Base-by-base conservation (phyloP, 2,113 vertebrate species). In the Glaucidium brasilianum region DNA sequence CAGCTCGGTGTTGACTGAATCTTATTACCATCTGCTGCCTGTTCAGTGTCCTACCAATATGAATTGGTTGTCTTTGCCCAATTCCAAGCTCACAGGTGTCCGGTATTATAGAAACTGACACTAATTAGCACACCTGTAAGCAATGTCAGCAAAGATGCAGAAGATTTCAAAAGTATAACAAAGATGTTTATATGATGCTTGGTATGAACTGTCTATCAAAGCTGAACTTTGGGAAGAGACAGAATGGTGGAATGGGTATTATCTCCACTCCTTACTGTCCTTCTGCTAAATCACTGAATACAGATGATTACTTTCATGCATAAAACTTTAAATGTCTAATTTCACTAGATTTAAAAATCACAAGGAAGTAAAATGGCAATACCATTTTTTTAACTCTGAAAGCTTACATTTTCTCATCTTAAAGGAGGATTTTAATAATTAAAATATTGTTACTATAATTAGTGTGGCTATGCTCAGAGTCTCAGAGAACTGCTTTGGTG, bases 21-120 rank as follows among this genome's bases (percentile, higher is more conserved):
- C 56, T 95, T 94, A 81, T 93, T 93, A 93, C 79, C 88, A 94
- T 94, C 94, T 97, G 93, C 66, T 92, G 52, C 67, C 74, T 72
- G 39, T 85, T 95, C 58, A 52, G 64, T 85, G 82, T 72, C 92
- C 90, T 92, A 93, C 90, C 79, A 90, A 94, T 81, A 87, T 34
- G 41, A 87, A 91, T 47, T 22, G 15, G 76, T 84, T 63, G 81
- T 37, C 85, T 92, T 59, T 75, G 58, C 75, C 74, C 62, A 88
- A 55, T 66, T 92, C 63, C 84, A 88, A 76, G 49, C 64, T 85
- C 78, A 82, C 73, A 60, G 79, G 76, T 78, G 88, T 83, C 55
- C 6, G 1, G 34, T 53, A 43, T 41, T 59, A 58, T 34, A 75
- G 43, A 56, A 84, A 71, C n/a, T 41, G 60, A 60, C 60, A 82